Evolutionary conservation across 1,140 invertebrate genomes (phyloP).

Genomic region (Steinernema feltiae): DNA sequence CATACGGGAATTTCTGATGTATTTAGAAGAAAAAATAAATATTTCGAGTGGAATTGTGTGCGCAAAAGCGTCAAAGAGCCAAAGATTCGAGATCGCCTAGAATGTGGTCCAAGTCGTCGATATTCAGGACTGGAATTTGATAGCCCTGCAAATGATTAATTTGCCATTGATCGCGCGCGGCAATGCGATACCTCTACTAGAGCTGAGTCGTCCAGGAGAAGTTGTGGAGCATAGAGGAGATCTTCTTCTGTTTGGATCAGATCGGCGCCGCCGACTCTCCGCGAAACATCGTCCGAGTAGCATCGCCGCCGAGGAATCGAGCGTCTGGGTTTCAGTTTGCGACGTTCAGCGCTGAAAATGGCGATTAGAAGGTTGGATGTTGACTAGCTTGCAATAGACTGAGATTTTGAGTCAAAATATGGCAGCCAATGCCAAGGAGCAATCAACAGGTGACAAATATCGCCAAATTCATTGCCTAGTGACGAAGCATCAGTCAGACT

Average conservation of each 20-base stretch:
- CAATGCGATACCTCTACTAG: neutral
- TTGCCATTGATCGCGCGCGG: neutral
- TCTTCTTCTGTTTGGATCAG: neutral
- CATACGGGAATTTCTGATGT: too few relatives aligned
- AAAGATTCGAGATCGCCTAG: neutral
- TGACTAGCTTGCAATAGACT: neutral
- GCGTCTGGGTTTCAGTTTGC: neutral
- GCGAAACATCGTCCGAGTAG: neutral
- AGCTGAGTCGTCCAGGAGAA: neutral
- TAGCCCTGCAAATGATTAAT: neutral
- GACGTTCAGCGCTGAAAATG: neutral
- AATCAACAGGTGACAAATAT: too few relatives aligned
- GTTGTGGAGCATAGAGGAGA: neutral
- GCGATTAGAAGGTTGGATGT: too few relatives aligned
- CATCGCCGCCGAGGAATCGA: neutral
- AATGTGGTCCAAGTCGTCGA: neutral
- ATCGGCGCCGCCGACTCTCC: neutral
- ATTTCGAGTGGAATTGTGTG: neutral
- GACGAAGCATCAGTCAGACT: too few relatives aligned
- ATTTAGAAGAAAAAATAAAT: neutral
- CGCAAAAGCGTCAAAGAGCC: neutral
- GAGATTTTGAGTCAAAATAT: neutral
- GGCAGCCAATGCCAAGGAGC: neutral
- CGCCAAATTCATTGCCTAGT: too few relatives aligned
- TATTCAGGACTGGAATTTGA: neutral